These are phyloP conservation scores for Caenorhabditis sp. DNA, from an alignment of 2,888 invertebrate species.

Conservation along the genomic window DNA sequence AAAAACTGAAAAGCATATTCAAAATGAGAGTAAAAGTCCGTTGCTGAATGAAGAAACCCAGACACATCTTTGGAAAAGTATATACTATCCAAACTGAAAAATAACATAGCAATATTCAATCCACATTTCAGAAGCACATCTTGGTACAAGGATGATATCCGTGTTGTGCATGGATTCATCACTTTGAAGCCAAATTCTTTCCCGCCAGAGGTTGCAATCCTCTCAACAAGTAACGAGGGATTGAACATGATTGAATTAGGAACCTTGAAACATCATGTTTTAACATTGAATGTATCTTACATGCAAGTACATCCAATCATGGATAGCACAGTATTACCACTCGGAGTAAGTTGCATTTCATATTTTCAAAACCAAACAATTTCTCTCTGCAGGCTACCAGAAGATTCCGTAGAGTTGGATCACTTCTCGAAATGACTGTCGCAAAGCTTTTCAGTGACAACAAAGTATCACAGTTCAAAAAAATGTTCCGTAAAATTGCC, in stretches of 20 bases:
- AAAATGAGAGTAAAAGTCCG: not conserved
- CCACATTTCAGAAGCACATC: constrained; percentile 61
- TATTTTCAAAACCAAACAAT: constrained; percentile 2
- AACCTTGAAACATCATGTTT: constrained; percentile 64
- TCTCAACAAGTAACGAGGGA: constrained; percentile 70
- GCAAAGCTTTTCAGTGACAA: constrained; percentile 67
- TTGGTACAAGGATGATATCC: constrained; percentile 62
- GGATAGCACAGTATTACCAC: constrained; percentile 64
- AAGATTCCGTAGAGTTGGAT: constrained; percentile 65
- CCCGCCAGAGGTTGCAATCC: constrained; percentile 68
- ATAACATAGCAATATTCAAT: no score
- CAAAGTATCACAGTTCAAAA: constrained; percentile 69
- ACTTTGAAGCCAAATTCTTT: constrained; percentile 69
- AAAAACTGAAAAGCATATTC: no score
- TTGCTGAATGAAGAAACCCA: no score
- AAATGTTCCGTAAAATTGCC: constrained; percentile 68
- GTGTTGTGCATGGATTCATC: constrained; percentile 68
- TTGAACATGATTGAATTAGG: constrained; percentile 70
- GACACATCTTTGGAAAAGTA: no score
- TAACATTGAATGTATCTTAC: constrained; percentile 69
- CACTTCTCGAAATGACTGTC: constrained; percentile 69
- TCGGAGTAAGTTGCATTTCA: constrained; percentile 54
- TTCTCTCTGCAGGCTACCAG: constrained; percentile 57
- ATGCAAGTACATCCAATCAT: constrained; percentile 71
- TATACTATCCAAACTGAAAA: no score